A percentile compares a stretch with the other conserved stretches of the same genome.
Evolutionary conservation across 2,888 invertebrate species (phyloP).

Genomic region (Linnaemya tessellans): DNA sequence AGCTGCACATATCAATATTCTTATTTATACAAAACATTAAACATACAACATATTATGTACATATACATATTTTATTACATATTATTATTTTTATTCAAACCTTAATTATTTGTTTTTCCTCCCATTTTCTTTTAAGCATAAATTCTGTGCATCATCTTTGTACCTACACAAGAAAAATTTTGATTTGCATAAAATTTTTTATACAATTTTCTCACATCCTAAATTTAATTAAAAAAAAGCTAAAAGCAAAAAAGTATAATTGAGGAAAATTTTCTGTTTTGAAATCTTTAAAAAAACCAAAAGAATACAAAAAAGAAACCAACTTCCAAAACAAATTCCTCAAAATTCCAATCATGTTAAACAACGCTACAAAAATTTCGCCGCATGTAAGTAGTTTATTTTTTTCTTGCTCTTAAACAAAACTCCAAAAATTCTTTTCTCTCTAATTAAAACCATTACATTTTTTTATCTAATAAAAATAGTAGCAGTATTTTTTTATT

Average conservation of each 20-base stretch:
- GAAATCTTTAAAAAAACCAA: constrained; percentile 34
- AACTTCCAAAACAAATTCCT: constrained; percentile 62
- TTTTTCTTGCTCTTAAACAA: constrained; percentile 52
- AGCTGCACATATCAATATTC: constrained; percentile 1
- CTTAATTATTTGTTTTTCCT: constrained; percentile 45
- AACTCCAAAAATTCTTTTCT: constrained; percentile 2
- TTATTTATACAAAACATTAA: constrained; percentile 37
- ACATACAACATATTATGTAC: background rate
- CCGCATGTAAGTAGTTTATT: constrained; percentile 78
- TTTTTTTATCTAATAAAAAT: background rate
- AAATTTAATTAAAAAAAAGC: constrained; percentile 10
- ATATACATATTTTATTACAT: background rate
- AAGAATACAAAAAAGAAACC: constrained; percentile 31
- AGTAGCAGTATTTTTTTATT: constrained; percentile 7
- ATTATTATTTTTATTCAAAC: constrained; percentile 31
- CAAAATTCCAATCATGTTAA: constrained; percentile 78
- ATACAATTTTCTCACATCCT: constrained; percentile 12
- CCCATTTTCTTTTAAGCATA: constrained; percentile 54
- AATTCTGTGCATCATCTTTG: constrained; percentile 52
- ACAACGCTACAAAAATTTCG: constrained; percentile 77
- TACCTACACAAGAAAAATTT: constrained; percentile 44
- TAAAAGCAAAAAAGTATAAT: constrained; percentile 15
- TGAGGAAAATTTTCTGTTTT: constrained; percentile 44
- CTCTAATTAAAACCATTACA: background rate
- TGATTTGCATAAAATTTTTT: constrained; percentile 40